Conservation (phyloP, 2,113 vertebrate genomes). For the Pogona vitticeps region DNA sequence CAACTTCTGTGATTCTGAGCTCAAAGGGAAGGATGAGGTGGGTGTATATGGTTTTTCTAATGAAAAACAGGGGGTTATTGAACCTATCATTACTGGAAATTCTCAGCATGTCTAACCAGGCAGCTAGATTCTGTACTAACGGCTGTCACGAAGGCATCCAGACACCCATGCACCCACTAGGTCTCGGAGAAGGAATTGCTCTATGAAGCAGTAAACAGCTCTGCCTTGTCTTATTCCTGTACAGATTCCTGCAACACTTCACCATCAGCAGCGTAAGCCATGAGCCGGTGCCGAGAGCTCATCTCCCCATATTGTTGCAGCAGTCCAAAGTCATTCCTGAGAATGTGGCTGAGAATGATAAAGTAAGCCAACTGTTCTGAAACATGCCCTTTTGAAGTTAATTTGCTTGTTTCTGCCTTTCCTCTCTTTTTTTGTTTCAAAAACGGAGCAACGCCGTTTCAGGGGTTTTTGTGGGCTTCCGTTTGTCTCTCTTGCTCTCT, state of each 20-base stretch:
- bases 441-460: background rate
- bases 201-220: background rate
- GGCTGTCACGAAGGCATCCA: background rate
- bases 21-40: background rate
- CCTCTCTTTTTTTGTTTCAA: background rate
- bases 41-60: background rate
- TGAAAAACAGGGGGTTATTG: background rate
- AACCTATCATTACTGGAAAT: background rate
- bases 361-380: conserved; percentile 76
- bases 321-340: conserved; percentile 70
- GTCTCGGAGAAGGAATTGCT: background rate
- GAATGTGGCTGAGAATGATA: conserved; percentile 68
- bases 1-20: background rate
- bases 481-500: background rate
- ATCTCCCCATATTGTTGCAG: conserved; percentile 85
- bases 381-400: background rate
- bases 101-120: background rate
- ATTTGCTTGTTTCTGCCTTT: background rate
- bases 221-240: conserved; percentile 9
- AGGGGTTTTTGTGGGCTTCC: background rate
- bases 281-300: conserved; percentile 83
- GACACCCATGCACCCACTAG: background rate
- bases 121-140: background rate
- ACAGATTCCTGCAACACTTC: conserved; percentile 91
- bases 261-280: conserved; percentile 84